Conservation (phyloP, 2,888 invertebrate genomes). For the Erebia palarica region DNA sequence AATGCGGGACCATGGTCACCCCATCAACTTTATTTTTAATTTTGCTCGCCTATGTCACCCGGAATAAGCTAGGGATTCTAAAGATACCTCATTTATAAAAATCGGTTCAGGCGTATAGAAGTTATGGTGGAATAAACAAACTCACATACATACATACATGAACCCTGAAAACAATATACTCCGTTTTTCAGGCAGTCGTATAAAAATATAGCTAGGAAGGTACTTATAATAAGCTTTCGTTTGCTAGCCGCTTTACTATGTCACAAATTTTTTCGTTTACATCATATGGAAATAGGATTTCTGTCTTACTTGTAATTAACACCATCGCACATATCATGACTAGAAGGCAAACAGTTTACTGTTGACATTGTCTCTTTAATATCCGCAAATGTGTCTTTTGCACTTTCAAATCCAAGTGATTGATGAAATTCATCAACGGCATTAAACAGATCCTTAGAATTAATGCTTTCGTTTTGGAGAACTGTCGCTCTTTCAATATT, state of each 20-base stretch:
- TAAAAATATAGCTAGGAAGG: too few species aligned
- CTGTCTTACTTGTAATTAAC: slow-evolving; percentile 83
- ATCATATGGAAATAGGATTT: neutral
- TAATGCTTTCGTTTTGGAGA: slow-evolving; percentile 65
- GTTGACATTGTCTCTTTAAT: slow-evolving; percentile 82
- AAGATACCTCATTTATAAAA: too few species aligned
- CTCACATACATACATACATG: too few species aligned
- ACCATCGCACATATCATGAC: slow-evolving; percentile 87
- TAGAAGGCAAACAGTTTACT: slow-evolving; percentile 85
- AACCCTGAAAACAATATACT: too few species aligned
- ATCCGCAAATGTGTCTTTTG: slow-evolving; percentile 82
- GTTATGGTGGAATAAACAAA: too few species aligned
- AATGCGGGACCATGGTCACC: too few species aligned
- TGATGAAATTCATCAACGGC: slow-evolving; percentile 84
- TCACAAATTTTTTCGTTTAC: neutral
- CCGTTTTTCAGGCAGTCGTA: too few species aligned
- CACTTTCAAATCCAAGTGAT: slow-evolving; percentile 83
- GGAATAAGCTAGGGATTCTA: too few species aligned
- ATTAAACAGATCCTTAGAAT: slow-evolving; percentile 79
- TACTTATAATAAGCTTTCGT: too few species aligned
- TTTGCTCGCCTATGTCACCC: too few species aligned
- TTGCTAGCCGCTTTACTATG: neutral
- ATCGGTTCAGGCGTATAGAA: too few species aligned
- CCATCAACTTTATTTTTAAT: too few species aligned
- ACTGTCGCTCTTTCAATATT: slow-evolving; percentile 78